These are phyloP conservation scores for Eristalis arbustorum DNA, from an alignment of 2,888 invertebrate genomes.

Conservation along the genomic window DNA sequence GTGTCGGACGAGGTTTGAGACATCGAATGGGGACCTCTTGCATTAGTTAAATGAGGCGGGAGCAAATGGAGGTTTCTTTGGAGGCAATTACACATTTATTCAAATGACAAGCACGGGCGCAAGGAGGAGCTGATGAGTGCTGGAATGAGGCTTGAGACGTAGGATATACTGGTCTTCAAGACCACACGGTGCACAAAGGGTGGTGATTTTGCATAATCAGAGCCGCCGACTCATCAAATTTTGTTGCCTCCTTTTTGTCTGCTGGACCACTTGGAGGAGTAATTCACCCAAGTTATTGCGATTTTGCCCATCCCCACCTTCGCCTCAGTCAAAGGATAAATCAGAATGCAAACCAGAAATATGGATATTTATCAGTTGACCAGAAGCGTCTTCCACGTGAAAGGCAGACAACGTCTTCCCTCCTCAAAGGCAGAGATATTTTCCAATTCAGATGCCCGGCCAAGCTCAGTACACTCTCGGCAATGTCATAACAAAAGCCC, in stretches of 20 bases:
- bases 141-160: no score
- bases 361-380: slow-evolving; percentile 41
- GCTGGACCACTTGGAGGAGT: neutral
- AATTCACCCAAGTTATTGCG: neutral
- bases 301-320: neutral
- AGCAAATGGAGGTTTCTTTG: neutral
- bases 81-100: neutral
- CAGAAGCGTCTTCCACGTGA: neutral
- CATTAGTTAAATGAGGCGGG: neutral
- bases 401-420: neutral
- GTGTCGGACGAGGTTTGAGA: neutral
- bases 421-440: slow-evolving; percentile 16
- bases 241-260: neutral
- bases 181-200: neutral
- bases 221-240: no score
- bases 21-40: neutral
- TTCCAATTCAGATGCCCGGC: slow-evolving; percentile 52
- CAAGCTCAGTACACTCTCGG: slow-evolving; percentile 26
- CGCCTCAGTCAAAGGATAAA: neutral
- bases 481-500: slow-evolving; percentile 53
- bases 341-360: slow-evolving; percentile 32
- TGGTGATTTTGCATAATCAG: no score
- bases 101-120: neutral
- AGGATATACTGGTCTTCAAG: neutral
- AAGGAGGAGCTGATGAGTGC: neutral